Percentiles rank a stretch among this genome's conserved stretches.
phyloP scores from a whole-genome alignment of 2,113 vertebrate species.

The Thunnus maccoyii region DNA sequence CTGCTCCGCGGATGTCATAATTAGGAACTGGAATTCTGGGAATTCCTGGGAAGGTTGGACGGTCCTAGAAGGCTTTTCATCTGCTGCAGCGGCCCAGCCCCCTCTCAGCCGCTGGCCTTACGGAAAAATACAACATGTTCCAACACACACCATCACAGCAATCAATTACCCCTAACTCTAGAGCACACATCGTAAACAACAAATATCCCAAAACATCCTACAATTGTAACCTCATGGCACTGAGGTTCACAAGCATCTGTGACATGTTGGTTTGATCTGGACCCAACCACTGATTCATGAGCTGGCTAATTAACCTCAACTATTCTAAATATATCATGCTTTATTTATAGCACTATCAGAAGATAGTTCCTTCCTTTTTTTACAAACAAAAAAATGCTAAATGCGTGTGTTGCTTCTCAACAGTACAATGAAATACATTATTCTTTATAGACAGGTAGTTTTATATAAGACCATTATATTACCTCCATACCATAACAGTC shows the following conservation, averaged over 20 bases:
- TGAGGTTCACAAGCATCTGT: slow-evolving; percentile 77
- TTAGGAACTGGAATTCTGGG: slow-evolving; percentile 81
- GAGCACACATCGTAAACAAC: slow-evolving; percentile 83
- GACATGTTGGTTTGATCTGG: slow-evolving; percentile 78
- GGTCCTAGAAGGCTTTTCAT: slow-evolving; percentile 78
- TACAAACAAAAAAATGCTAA: slow-evolving; percentile 41
- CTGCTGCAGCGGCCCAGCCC: slow-evolving; percentile 68
- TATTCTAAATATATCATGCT: slow-evolving; percentile 79
- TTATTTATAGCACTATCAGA: slow-evolving; percentile 73
- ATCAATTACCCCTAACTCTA: slow-evolving; percentile 82
- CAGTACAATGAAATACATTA: slow-evolving; percentile 52
- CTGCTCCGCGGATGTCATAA: slow-evolving; percentile 78
- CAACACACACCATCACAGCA: slow-evolving; percentile 80
- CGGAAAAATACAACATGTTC: slow-evolving; percentile 82
- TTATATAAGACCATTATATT: slow-evolving; percentile 39
- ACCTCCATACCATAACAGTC: slow-evolving; percentile 45
- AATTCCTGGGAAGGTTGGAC: slow-evolving; percentile 79
- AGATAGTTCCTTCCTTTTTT: slow-evolving; percentile 61
- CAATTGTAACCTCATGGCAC: slow-evolving; percentile 80
- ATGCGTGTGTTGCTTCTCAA: slow-evolving; percentile 49
- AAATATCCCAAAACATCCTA: slow-evolving; percentile 81
- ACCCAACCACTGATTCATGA: slow-evolving; percentile 74
- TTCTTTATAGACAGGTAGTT: slow-evolving; percentile 53
- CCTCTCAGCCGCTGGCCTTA: slow-evolving; percentile 74
- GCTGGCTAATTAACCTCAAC: slow-evolving; percentile 79